Base-by-base conservation (phyloP, 2,888 invertebrate species). In the Chymomyza procnemis region DNA sequence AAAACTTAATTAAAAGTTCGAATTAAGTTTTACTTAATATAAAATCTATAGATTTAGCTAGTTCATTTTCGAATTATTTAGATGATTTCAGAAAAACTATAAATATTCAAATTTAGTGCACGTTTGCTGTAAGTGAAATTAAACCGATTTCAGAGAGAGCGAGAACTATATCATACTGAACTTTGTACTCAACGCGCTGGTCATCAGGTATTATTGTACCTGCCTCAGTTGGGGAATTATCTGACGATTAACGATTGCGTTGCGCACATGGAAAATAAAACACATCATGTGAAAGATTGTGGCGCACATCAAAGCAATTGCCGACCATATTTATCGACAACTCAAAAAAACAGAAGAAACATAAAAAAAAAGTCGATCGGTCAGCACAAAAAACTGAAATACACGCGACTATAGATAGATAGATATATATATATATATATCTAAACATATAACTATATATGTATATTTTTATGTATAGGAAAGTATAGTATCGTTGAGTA, bases 301-400 rank as follows among this genome's bases (percentile, higher is more conserved):
- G 61, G 67, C 61, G 73, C 70, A 75, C 64, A 73, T 75, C 73
- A 75, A 75, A 72, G 75, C 76, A 66, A 54, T 67, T 60, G 64
- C 73, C 75, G 75, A 64, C 61, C 61, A 65, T 73, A 76, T 76
- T 76, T 76, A 76, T 76, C 76, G 76, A 74, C 71, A 76, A 69
- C 67, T 76, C 67, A 71, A 74, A 41, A 30, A 41, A 41, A 41
- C 26, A 26, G 26, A 41, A 41, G 9, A 41, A 12, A 41, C 2
- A 4, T 0, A 12, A 34, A 41, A 41, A 41, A 41, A 66, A 60
- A 64, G 66, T 67, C 66, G 69, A 68, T 73, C 69, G 71, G 50
- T 73, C 60, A 67, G 66, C 55, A 67, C 57, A 61, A 56, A n/a
- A 59, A 12, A 50, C 54, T 58, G 30, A 59, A 12, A 59, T 14